Evolutionary conservation across 1,140 invertebrate genomes (phyloP), one percentile per base, ranked within the genome.

Genomic region (Teleopsis dalmanni): DNA sequence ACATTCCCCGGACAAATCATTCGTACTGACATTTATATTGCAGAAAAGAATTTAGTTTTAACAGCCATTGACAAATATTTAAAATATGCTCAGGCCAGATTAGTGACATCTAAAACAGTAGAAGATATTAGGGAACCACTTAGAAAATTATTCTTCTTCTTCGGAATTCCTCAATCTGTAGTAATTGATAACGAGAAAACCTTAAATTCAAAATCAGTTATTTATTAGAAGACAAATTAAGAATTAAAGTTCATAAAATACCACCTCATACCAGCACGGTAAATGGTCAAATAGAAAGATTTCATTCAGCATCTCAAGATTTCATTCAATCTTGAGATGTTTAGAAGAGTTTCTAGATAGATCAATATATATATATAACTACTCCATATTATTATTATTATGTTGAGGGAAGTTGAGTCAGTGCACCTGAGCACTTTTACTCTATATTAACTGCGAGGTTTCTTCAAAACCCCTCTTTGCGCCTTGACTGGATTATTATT

Each of bases 101-200:
- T 41, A 3, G 6, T 51, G 16, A 41, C n/a, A 9, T 25, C 26
- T 4, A 42, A n/a, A 29, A n/a, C 36, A n/a, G 36, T 52, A 3
- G 50, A 52, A 26, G 37, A 52, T 18, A 36, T 52, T 23, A 33
- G 41, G 37, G 23, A 19, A 33, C 38, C 43, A 23, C 22, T 51
- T 16, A 26, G 43, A 16, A 29, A 51, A 47, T 26, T 47, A n/a
- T 16, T 52, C 11, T 52, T 52, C 22, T n/a, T n/a, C n/a, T n/a
- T n/a, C n/a, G 40, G 47, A 14, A 40, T 48, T 3, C 47, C 46
- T 19, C 40, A 38, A 35, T 14, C 23, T 34, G 22, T 52, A 9
- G 41, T 52, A n/a, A 31, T 48, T n/a, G 47, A 52, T 33, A 52
- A 52, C 23, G 51, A 52, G 27, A 33, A n/a, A n/a, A 25, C 44